These are phyloP conservation scores for Pheucticus melanocephalus DNA, from an alignment of 2,113 vertebrate genomes.

Conservation along the genomic window DNA sequence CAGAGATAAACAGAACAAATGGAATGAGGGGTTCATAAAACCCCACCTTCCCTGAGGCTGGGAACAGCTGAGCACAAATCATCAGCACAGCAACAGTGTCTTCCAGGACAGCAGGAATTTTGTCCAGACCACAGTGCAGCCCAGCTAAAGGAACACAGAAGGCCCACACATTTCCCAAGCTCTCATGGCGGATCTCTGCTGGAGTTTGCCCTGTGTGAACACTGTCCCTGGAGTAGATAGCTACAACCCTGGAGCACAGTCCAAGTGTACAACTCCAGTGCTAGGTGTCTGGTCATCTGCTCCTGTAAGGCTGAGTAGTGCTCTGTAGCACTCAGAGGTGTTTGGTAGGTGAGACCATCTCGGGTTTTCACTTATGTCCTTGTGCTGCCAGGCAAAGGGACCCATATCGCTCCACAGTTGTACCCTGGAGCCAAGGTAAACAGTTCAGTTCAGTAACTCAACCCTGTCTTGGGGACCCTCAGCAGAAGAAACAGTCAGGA, in stretches of 20 bases:
- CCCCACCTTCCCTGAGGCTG: neutral
- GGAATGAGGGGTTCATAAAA: neutral
- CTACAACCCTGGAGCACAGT: neutral
- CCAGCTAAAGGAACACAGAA: neutral
- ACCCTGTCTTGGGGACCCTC: neutral
- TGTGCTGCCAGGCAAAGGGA: neutral
- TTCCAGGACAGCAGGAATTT: neutral
- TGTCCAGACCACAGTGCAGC: neutral
- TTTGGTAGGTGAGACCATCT: too few relatives aligned
- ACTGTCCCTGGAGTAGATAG: neutral
- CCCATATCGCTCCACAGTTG: fast-evolving
- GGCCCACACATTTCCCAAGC: fast-evolving
- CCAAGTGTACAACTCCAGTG: fast-evolving
- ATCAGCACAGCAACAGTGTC: neutral
- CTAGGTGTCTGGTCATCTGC: too few relatives aligned
- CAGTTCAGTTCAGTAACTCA: neutral
- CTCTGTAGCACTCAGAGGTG: neutral
- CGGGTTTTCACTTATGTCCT: neutral
- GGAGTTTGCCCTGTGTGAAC: neutral
- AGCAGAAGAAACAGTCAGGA: neutral
- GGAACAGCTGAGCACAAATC: neutral
- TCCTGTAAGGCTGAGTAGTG: neutral
- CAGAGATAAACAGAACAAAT: neutral
- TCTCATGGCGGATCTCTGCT: neutral
- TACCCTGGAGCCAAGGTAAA: neutral